Evolutionary conservation across 2,113 vertebrate genomes (phyloP), one percentile per base, ranked within the genome.

Genomic region (Nematolebias whitei): DNA sequence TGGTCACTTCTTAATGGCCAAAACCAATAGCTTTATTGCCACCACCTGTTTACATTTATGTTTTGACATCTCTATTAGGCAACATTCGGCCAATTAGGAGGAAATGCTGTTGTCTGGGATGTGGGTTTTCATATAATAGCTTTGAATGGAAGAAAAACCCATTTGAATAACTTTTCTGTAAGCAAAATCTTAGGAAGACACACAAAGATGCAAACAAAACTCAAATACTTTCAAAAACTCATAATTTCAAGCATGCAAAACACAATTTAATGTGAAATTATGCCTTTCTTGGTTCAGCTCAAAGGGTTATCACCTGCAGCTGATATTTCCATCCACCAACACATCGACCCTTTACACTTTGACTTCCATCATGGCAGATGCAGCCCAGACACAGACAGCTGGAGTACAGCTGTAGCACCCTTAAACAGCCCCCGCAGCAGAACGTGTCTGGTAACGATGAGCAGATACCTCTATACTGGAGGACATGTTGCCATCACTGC

Each of bases 321-420:
- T 63, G 19, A 49, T 64, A 35, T 54, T 41, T 29, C 5, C 61
- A 20, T 38, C n/a, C n/a, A 0, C 18, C 32, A 43, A 35, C 59
- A 47, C 68, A 72, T 29, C 79, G 56, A 62, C 56, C 45, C 19
- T 38, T 13, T 1, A 0, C 47, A 35, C 41, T 18, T 32, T 56
- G 51, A 24, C 68, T 38, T 45, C 47, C 54, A 32, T 57, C 7
- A 2, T 22, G 24, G 13, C 80, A 92, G 91, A 76, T 91, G 90
- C 57, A 59, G 79, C 49, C 84, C 89, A 13, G 83, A 80, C 72
- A 76, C 70, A 18, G 88, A 90, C 64, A 75, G 77, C 69, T 92
- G 88, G 90, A 92, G 87, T 39, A 63, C 76, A 47, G 83, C 91
- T 24, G 90, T 91, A 73, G 89, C 85, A 9, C 79, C 88, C 15